Percentiles rank a stretch among this genome's conserved stretches.
Evolutionary conservation across 1,140 invertebrate species (phyloP).

Genomic region (Sarcophaga peregrina): DNA sequence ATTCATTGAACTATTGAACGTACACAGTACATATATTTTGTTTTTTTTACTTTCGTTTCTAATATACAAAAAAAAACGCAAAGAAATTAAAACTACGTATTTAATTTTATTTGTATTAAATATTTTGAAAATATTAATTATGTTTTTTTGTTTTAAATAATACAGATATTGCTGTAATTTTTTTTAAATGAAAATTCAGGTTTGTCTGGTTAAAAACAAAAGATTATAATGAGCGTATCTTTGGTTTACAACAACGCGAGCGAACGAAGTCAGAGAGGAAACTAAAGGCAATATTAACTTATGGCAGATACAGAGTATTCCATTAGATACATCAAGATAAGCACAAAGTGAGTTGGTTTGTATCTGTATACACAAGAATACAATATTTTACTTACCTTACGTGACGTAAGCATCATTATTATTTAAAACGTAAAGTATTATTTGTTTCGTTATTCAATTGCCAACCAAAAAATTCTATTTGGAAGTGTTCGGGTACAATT

Average conservation of each 20-base stretch:
- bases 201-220: background rate
- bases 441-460: too few relatives aligned
- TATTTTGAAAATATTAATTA: too few relatives aligned
- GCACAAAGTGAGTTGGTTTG: background rate
- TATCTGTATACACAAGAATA: background rate
- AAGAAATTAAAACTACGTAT: too few relatives aligned
- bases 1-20: too few relatives aligned
- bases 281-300: background rate
- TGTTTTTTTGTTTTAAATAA: background rate
- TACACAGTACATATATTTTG: too few relatives aligned
- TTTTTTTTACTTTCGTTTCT: too few relatives aligned
- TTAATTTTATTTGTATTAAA: too few relatives aligned
- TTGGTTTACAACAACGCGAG: background rate
- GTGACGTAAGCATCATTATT: background rate
- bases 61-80: too few relatives aligned
- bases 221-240: background rate
- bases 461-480: too few relatives aligned
- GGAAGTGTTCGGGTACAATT: too few relatives aligned
- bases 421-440: too few relatives aligned
- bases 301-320: background rate
- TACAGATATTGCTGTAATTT: background rate
- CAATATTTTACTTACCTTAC: background rate
- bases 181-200: background rate
- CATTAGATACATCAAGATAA: background rate
- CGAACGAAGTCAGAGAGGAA: conserved; percentile 20